These are phyloP conservation scores for Adelognathus sp. DNA, from an alignment of 2,888 invertebrate species.

Conservation along the genomic window DNA sequence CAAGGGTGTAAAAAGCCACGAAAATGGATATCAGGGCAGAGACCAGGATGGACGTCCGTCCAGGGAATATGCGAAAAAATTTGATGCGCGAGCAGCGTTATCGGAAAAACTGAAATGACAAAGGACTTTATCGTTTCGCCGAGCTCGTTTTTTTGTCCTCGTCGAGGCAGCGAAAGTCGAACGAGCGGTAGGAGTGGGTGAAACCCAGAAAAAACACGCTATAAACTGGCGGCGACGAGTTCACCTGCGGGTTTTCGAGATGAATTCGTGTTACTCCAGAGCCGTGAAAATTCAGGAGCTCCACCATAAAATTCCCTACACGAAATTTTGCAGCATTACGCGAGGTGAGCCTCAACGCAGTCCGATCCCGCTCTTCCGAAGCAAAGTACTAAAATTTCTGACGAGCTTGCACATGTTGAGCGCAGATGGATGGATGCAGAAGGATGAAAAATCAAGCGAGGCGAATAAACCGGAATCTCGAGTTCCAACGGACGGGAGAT, in stretches of 20 bases:
- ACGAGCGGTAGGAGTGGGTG: constrained; percentile 1
- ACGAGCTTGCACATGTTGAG: not conserved
- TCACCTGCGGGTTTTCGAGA: not conserved
- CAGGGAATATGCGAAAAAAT: constrained; percentile 43
- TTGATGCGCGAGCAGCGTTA: constrained; percentile 43
- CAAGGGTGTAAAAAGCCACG: not conserved
- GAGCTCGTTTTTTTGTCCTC: not conserved
- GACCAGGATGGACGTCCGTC: constrained; percentile 4
- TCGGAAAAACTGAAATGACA: constrained; percentile 43
- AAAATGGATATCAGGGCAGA: not conserved
- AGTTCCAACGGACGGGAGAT: not conserved
- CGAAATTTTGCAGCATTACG: not conserved
- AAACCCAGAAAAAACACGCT: constrained; percentile 25
- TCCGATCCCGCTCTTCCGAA: not conserved
- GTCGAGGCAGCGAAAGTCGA: constrained; percentile 2
- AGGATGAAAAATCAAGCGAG: not conserved
- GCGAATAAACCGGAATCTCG: not conserved
- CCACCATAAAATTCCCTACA: not conserved
- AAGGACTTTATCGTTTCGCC: constrained; percentile 13
- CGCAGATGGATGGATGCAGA: not conserved
- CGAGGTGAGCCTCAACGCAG: not conserved
- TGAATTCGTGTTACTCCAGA: too few species aligned
- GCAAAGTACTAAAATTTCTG: not conserved
- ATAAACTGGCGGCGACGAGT: not conserved
- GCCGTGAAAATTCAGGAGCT: too few species aligned